phyloP scores from a whole-genome alignment of 1,140 invertebrate genomes.

The Heterodera carotae region DNA sequence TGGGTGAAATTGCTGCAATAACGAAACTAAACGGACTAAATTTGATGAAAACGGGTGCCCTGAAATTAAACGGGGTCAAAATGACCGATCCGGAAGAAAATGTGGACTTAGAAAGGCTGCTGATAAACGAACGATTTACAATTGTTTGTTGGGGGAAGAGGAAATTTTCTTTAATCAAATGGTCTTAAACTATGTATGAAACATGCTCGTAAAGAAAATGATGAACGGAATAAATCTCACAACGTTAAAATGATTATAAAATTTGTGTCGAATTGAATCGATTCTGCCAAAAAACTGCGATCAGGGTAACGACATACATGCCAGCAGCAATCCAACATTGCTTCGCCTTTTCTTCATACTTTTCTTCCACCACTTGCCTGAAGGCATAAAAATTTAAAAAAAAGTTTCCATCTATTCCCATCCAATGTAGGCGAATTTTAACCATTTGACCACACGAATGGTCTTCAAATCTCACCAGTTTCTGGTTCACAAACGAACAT shows the following conservation, averaged over 20 bases:
- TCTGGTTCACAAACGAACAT: no score
- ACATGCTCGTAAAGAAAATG: conserved; percentile 16
- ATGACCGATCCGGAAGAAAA: conserved; percentile 36
- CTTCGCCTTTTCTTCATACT: conserved; percentile 60
- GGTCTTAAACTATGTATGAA: conserved; percentile 28
- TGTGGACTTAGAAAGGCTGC: conserved; percentile 24
- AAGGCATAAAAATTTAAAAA: no score
- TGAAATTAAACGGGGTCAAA: conserved; percentile 55
- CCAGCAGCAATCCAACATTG: conserved; percentile 66
- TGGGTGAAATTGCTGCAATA: conserved; percentile 52
- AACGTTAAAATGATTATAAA: conserved; percentile 42
- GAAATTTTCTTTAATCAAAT: conserved; percentile 53
- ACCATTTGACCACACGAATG: no score
- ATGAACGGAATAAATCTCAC: conserved; percentile 2
- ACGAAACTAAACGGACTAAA: conserved; percentile 38
- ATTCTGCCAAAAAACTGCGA: conserved; percentile 65
- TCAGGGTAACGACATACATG: conserved; percentile 61
- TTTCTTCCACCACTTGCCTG: conserved; percentile 31
- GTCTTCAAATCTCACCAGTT: no score
- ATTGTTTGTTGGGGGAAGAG: conserved; percentile 55
- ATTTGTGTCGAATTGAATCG: conserved; percentile 54
- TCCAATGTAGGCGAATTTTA: no score
- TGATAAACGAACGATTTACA: conserved; percentile 42
- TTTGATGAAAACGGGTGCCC: conserved; percentile 51
- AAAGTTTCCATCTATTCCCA: no score